Evolutionary conservation across 2,888 invertebrate genomes (phyloP).

Genomic region (Maniola hyperantus): DNA sequence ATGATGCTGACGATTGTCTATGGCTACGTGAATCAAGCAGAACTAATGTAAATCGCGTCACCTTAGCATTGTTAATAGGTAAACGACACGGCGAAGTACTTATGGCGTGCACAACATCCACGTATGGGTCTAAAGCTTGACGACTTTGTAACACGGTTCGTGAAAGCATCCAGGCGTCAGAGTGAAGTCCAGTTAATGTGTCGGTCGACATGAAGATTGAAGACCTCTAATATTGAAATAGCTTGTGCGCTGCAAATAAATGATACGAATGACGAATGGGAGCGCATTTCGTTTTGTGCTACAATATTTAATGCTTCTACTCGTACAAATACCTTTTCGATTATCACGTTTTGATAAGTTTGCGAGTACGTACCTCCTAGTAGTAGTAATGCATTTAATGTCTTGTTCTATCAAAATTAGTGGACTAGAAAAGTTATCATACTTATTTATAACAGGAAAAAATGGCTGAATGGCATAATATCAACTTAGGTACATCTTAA

Average conservation of each 20-base stretch:
- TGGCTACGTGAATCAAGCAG: too few relatives aligned
- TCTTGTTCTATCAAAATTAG: too few relatives aligned
- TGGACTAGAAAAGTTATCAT: too few relatives aligned
- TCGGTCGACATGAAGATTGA: conserved; percentile 37
- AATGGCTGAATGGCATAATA: too few relatives aligned
- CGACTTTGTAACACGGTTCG: conserved; percentile 37
- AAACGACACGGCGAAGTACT: conserved; percentile 19
- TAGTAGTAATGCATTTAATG: background rate
- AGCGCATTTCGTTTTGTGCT: conserved; percentile 20
- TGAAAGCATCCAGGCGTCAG: conserved; percentile 36
- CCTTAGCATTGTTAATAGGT: conserved; percentile 14
- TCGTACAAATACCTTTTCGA: background rate
- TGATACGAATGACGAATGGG: conserved; percentile 32
- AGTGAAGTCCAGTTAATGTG: conserved; percentile 39
- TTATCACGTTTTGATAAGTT: background rate
- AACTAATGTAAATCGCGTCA: background rate
- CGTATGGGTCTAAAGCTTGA: conserved; percentile 28
- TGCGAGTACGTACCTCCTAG: background rate
- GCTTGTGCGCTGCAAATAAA: conserved; percentile 36
- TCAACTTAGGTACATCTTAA: too few relatives aligned
- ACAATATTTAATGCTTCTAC: conserved; percentile 12
- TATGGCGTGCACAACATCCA: conserved; percentile 25
- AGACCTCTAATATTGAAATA: conserved; percentile 39
- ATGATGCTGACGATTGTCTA: too few relatives aligned
- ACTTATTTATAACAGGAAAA: too few relatives aligned